Percentiles rank a stretch among this genome's conserved stretches.
phyloP scores from a whole-genome alignment of 2,113 vertebrate genomes.

The Clarias magur region DNA sequence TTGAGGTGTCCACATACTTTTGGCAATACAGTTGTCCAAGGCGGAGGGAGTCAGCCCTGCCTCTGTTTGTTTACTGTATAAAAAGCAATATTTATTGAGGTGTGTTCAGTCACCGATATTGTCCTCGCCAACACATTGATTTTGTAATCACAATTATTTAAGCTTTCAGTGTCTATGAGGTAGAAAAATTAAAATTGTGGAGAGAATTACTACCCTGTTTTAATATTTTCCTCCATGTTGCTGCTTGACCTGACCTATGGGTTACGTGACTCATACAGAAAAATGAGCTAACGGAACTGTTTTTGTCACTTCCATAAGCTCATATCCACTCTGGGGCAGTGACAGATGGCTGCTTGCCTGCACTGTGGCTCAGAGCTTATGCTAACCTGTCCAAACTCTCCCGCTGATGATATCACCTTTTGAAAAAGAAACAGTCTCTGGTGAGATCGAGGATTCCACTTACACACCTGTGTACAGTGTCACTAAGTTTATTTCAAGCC shows the following conservation, averaged over 20 bases:
- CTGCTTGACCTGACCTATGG: slow-evolving; percentile 41
- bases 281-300: slow-evolving; percentile 56
- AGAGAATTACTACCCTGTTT: slow-evolving; percentile 11
- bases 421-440: slow-evolving; percentile 41
- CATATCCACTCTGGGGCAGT: slow-evolving; percentile 23
- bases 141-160: background rate
- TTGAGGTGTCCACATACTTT: background rate
- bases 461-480: slow-evolving; percentile 47
- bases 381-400: slow-evolving; percentile 9
- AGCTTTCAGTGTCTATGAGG: background rate
- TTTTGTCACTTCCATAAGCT: slow-evolving; percentile 32
- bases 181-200: background rate
- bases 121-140: background rate
- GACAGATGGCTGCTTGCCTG: slow-evolving; percentile 37
- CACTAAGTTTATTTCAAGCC: slow-evolving; percentile 20
- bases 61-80: background rate
- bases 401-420: slow-evolving; percentile 35
- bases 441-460: slow-evolving; percentile 35
- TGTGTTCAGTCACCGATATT: background rate
- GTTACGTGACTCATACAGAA: slow-evolving; percentile 54
- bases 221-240: slow-evolving; percentile 35
- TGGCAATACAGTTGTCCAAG: background rate
- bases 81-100: background rate
- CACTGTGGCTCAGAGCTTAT: slow-evolving; percentile 18
- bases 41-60: background rate